Base-by-base conservation (phyloP, 2,888 invertebrate genomes). In the Gastracanthus pulcherrimus region DNA sequence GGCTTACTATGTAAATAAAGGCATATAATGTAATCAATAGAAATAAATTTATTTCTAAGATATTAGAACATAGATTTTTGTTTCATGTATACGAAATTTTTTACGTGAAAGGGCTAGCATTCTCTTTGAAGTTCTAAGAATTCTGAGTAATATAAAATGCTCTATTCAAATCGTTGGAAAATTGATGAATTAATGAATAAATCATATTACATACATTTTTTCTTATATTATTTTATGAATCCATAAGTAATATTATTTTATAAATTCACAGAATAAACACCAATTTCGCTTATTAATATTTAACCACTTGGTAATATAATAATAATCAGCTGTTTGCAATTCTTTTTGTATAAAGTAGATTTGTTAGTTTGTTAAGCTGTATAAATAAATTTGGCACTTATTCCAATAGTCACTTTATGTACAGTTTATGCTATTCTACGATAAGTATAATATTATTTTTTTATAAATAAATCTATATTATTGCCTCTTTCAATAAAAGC, bases 371-470 rank as follows among this genome's bases (percentile, higher is more conserved):
- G n/a, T n/a, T n/a, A n/a, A n/a, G n/a, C n/a, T n/a, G n/a, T n/a
- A n/a, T n/a, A n/a, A n/a, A n/a, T n/a, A 6, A 51, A 64, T 38
- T 34, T 19, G n/a, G 11, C 51, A 36, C 34, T 62, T 75, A n/a
- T 75, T 74, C 5, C 13, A 64, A 51, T 16, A 38, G 26, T 34
- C 6, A 34, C 11, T 51, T 19, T 26, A 16, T 66, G 51, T 75
- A 75, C 26, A 51, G 48, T 48, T 64, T 31, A 48, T 7, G 9
- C 62, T 6, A 26, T 36, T 23, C 11, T 51, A 64, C 29, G 13
- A 36, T 70, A 23, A 64, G 4, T 29, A 64, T 55, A 26, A 36
- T 26, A 36, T 51, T 75, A 75, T 36, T 29, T 60, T 64, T 34
- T 19, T 62, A 62, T 9, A 62, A 34, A 16, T 9, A 66, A 19